These are phyloP conservation scores for Pachyrhynchus sulphureomaculatus DNA, from an alignment of 1,140 invertebrate species.

Conservation along the genomic window DNA sequence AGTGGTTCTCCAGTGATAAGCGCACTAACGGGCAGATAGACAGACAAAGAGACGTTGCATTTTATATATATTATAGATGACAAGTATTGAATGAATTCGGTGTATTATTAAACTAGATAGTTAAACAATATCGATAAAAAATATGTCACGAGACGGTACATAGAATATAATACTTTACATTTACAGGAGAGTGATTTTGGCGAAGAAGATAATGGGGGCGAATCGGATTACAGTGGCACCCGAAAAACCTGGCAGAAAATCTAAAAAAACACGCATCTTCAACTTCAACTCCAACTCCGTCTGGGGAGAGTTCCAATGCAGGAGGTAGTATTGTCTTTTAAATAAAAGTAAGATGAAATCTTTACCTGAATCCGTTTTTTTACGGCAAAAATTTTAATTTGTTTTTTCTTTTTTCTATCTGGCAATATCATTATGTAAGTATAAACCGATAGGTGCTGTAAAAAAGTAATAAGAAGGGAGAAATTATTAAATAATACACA, in stretches of 20 bases:
- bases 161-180: too few relatives aligned
- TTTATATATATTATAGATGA: too few relatives aligned
- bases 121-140: too few relatives aligned
- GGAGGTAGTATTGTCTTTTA: constrained; percentile 25
- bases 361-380: neutral
- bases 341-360: neutral
- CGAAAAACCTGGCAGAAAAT: constrained; percentile 60
- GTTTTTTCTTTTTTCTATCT: neutral
- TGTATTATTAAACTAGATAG: too few relatives aligned
- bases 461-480: too few relatives aligned
- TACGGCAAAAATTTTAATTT: neutral
- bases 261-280: constrained; percentile 54
- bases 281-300: constrained; percentile 53
- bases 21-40: too few relatives aligned
- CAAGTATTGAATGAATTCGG: too few relatives aligned
- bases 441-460: too few relatives aligned
- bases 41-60: too few relatives aligned
- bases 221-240: constrained; percentile 68
- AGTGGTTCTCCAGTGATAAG: too few relatives aligned
- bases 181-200: constrained; percentile 78
- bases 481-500: too few relatives aligned
- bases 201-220: constrained; percentile 65
- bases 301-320: constrained; percentile 53
- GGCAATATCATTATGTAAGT: neutral
- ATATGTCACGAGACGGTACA: too few relatives aligned